Percentiles rank a stretch among this genome's conserved stretches.
These are phyloP conservation scores for Lucilia sericata DNA, from an alignment of 1,140 invertebrate genomes.

Conservation along the genomic window DNA sequence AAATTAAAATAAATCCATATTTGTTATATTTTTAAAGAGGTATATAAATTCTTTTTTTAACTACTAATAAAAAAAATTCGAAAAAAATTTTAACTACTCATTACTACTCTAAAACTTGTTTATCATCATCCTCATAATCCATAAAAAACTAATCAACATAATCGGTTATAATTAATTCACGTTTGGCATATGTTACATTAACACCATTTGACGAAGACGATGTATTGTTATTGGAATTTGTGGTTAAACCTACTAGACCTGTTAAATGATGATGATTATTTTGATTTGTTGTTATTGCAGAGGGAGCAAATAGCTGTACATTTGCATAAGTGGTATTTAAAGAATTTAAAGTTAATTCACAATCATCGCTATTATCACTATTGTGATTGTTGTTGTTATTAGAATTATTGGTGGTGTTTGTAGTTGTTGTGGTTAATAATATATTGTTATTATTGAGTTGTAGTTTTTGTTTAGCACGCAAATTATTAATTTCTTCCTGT, in stretches of 20 bases:
- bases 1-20: too few relatives aligned
- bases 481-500: slow-evolving; percentile 56
- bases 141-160: slow-evolving; percentile 57
- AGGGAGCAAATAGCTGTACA: slow-evolving; percentile 2
- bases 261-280: slow-evolving; percentile 52
- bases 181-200: slow-evolving; percentile 58
- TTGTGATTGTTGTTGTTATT: slow-evolving; percentile 41
- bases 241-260: slow-evolving; percentile 57
- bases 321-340: slow-evolving; percentile 37
- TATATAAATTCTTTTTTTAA: too few relatives aligned
- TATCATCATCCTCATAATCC: too few relatives aligned
- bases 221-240: not conserved
- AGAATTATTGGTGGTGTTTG: slow-evolving; percentile 9
- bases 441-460: slow-evolving; percentile 43
- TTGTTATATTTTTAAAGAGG: too few relatives aligned
- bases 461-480: slow-evolving; percentile 51
- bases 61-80: not conserved
- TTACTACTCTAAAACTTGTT: too few relatives aligned
- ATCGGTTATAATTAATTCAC: slow-evolving; percentile 61
- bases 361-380: slow-evolving; percentile 52
- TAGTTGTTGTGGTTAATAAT: slow-evolving; percentile 49
- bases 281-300: slow-evolving; percentile 40
- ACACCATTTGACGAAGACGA: slow-evolving; percentile 46
- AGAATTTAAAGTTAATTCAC: slow-evolving; percentile 45
- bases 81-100: too few relatives aligned